Conservation (phyloP, 2,113 vertebrate genomes). For the Dasyurus viverrinus region DNA sequence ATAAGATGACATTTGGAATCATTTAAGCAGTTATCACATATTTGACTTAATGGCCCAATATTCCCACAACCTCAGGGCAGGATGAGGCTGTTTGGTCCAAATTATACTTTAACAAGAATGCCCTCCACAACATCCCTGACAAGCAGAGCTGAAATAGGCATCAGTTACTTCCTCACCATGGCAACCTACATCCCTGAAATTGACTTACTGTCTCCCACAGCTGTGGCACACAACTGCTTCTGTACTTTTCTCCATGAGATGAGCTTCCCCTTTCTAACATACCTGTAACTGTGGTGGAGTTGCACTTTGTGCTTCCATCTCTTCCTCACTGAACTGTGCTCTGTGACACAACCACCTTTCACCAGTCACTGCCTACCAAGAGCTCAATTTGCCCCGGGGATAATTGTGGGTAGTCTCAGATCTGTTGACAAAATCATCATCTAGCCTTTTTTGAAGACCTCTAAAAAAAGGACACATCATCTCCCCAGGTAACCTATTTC, state of each 20-base stretch:
- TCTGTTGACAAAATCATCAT: neutral
- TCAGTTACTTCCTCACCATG: neutral
- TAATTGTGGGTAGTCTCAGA: neutral
- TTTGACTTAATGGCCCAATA: neutral
- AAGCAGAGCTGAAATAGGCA: neutral
- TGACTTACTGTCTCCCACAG: neutral
- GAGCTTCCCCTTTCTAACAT: neutral
- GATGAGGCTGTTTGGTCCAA: neutral
- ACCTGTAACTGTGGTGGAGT: neutral
- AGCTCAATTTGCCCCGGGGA: neutral
- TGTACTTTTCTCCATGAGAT: neutral
- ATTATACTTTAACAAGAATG: neutral
- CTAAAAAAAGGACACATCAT: neutral
- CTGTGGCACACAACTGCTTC: neutral
- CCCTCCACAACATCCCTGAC: neutral
- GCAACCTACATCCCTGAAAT: neutral
- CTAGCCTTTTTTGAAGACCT: neutral
- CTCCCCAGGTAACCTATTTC: neutral
- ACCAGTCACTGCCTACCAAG: neutral
- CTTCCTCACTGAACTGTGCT: neutral
- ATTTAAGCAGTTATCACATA: neutral
- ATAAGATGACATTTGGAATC: neutral
- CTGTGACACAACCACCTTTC: neutral
- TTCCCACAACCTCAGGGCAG: neutral
- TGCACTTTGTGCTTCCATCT: neutral